Conservation (phyloP, 2,113 vertebrate species). For the Aldabrachelys gigantea region DNA sequence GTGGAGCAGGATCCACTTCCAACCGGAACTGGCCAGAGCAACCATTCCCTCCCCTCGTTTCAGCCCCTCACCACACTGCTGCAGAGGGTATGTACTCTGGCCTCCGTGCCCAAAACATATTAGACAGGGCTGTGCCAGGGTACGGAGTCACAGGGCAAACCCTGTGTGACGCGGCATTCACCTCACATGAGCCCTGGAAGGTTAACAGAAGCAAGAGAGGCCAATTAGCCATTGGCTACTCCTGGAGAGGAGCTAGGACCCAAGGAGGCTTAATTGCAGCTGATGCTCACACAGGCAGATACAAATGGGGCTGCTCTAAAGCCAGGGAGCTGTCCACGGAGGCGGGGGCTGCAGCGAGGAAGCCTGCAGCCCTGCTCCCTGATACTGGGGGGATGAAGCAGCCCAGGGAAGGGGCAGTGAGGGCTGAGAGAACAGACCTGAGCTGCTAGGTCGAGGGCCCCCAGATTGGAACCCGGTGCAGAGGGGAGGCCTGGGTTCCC, state of each 20-base stretch:
- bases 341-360: background rate
- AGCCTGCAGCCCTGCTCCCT: background rate
- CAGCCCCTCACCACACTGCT: background rate
- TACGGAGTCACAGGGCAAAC: background rate
- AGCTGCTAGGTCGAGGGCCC: background rate
- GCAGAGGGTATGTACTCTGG: background rate
- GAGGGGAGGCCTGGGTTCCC: background rate
- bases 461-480: background rate
- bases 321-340: too few relatives aligned
- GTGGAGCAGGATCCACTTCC: background rate
- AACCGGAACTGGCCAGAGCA: too few relatives aligned
- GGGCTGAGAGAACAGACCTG: background rate
- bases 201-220: background rate
- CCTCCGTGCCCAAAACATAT: too few relatives aligned
- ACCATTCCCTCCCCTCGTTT: rapidly evolving
- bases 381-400: background rate
- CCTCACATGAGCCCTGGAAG: too few relatives aligned
- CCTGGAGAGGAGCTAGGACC: background rate
- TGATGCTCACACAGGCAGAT: background rate
- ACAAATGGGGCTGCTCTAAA: too few relatives aligned
- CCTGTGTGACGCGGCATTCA: too few relatives aligned
- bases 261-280: background rate
- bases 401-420: background rate
- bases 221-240: background rate
- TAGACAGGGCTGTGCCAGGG: background rate